These are phyloP conservation scores for Drosophila athabasca DNA, from an alignment of 1,140 invertebrate genomes.

Conservation along the genomic window DNA sequence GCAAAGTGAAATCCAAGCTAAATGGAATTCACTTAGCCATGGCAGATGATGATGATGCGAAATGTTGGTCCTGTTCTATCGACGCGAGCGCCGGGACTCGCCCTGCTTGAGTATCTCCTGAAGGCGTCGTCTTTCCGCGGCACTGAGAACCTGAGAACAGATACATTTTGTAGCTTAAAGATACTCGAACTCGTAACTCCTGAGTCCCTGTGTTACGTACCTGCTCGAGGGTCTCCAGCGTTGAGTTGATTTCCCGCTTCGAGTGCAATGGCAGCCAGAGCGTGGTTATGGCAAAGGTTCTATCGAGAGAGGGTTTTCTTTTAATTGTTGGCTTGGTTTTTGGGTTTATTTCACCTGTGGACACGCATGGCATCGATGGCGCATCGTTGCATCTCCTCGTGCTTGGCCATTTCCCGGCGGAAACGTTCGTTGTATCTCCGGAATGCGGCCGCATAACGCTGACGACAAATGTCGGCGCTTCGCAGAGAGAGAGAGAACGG, in stretches of 20 bases:
- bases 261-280: slow-evolving; percentile 79
- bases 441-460: slow-evolving; percentile 73
- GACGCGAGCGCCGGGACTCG: slow-evolving; percentile 57
- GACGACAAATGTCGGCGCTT: slow-evolving; percentile 73
- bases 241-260: slow-evolving; percentile 78
- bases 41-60: slow-evolving; percentile 35
- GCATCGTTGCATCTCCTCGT: slow-evolving; percentile 79
- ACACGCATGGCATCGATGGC: slow-evolving; percentile 81
- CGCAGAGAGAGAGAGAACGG: not conserved
- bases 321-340: too few species aligned
- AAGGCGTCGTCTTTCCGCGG: slow-evolving; percentile 78
- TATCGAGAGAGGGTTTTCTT: not conserved
- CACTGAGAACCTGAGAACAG: slow-evolving; percentile 54
- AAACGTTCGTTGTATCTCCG: slow-evolving; percentile 78
- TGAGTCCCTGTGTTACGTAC: slow-evolving; percentile 27
- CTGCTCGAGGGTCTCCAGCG: slow-evolving; percentile 76
- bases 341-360: slow-evolving; percentile 60
- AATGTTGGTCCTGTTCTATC: slow-evolving; percentile 27
- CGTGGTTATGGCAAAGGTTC: slow-evolving; percentile 79
- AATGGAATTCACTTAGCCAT: slow-evolving; percentile 52
- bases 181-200: not conserved
- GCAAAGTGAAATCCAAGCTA: slow-evolving; percentile 68
- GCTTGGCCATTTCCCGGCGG: slow-evolving; percentile 77
- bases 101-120: slow-evolving; percentile 78
- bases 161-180: slow-evolving; percentile 7